phyloP scores from a whole-genome alignment of 2,797 vertebrate species.

The Notolepis coatsorum region DNA sequence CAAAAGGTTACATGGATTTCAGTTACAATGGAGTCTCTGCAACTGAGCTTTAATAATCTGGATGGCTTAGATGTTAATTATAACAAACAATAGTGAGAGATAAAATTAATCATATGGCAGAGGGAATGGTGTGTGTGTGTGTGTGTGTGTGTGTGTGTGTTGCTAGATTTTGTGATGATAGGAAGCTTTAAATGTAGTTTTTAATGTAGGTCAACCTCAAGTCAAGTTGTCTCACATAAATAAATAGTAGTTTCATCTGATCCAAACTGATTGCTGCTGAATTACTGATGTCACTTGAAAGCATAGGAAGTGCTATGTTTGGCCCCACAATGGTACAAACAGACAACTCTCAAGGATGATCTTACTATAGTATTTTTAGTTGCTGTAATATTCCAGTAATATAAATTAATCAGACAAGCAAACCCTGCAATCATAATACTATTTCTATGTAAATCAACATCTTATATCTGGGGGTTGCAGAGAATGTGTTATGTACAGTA shows the following conservation, averaged over 20 bases:
- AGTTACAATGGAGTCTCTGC: slow-evolving; percentile 29
- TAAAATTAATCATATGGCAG: slow-evolving; percentile 30
- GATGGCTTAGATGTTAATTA: slow-evolving; percentile 40
- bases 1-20: slow-evolving; percentile 36
- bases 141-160: slow-evolving; percentile 15
- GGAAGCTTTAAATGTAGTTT: too few species aligned
- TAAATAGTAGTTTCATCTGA: too few species aligned
- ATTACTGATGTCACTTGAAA: neutral
- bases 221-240: too few species aligned
- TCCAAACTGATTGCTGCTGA: too few species aligned
- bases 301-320: neutral
- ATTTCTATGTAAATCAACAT: too few species aligned
- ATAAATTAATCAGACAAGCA: too few species aligned
- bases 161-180: slow-evolving; percentile 23
- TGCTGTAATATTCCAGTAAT: too few species aligned
- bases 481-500: too few species aligned
- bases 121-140: neutral
- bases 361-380: neutral
- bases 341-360: neutral
- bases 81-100: slow-evolving; percentile 29
- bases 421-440: too few species aligned
- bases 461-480: too few species aligned
- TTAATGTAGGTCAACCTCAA: neutral
- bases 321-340: neutral
- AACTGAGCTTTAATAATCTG: slow-evolving; percentile 42